Conservation (phyloP, 1,140 invertebrate genomes). For the Heliothis subflexa region DNA sequence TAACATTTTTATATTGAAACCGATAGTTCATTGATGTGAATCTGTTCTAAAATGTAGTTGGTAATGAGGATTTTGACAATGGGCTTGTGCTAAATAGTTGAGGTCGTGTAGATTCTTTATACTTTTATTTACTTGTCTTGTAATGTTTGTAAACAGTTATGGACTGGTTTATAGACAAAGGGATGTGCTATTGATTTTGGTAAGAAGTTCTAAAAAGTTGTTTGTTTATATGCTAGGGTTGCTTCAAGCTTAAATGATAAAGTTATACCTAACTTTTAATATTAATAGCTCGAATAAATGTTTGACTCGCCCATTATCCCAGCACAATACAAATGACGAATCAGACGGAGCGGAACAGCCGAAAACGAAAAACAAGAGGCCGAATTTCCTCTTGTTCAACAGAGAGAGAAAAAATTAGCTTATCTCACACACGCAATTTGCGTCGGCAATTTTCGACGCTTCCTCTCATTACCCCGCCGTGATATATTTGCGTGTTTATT, state of each 20-base stretch:
- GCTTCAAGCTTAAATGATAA: not conserved
- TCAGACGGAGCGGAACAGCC: conserved; percentile 48
- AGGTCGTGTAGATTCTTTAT: too few species aligned
- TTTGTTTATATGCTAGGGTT: not conserved
- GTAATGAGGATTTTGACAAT: too few species aligned
- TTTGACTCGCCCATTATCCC: conserved; percentile 19
- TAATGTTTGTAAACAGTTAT: too few species aligned
- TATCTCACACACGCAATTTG: conserved; percentile 86
- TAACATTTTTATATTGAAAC: not conserved
- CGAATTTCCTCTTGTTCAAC: conserved; percentile 64
- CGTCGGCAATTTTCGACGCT: conserved; percentile 83
- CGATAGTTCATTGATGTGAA: not conserved
- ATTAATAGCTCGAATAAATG: conserved; percentile 1
- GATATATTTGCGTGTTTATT: conserved; percentile 87
- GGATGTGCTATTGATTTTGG: not conserved
- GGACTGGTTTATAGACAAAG: not conserved
- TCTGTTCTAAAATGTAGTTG: too few species aligned
- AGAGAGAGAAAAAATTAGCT: conserved; percentile 75
- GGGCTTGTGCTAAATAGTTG: too few species aligned
- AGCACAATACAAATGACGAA: conserved; percentile 37
- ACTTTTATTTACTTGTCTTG: too few species aligned
- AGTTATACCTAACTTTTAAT: not conserved
- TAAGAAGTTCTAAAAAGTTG: not conserved
- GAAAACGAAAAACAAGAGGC: conserved; percentile 66
- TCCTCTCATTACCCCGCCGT: conserved; percentile 85